Conservation (phyloP, 2,888 invertebrate species). For the Embidobia sp. region DNA sequence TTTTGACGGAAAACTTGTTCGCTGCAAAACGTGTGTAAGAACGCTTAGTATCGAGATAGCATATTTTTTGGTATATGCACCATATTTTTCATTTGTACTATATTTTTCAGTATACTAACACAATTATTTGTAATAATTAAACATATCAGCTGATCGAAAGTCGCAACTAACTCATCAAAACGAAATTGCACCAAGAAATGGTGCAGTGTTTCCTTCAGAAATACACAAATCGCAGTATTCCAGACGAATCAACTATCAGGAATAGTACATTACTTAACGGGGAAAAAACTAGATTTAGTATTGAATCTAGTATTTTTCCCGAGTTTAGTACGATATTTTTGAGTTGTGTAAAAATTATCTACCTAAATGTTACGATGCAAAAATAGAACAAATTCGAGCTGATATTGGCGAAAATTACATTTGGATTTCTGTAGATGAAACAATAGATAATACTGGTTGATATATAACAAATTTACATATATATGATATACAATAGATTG, state of each 20-base stretch:
- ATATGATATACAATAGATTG: constrained; percentile 12
- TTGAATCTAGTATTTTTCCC: too few species aligned
- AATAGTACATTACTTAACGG: too few species aligned
- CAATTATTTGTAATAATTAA: too few species aligned
- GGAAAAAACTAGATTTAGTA: too few species aligned
- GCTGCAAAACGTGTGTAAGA: too few species aligned
- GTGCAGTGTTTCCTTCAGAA: neutral
- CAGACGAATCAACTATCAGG: constrained; percentile 53
- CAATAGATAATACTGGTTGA: constrained; percentile 11
- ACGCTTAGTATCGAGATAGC: too few species aligned
- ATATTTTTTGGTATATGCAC: too few species aligned
- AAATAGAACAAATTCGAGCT: constrained; percentile 37
- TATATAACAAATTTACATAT: constrained; percentile 31
- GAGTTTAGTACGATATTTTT: too few species aligned
- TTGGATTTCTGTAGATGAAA: constrained; percentile 47
- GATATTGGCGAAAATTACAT: constrained; percentile 57
- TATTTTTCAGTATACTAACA: too few species aligned
- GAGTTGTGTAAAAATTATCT: constrained; percentile 61
- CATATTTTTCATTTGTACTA: too few species aligned
- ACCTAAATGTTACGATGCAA: constrained; percentile 27
- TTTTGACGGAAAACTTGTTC: too few species aligned
- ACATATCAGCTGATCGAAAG: neutral
- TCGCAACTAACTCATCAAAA: neutral
- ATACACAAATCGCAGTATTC: neutral
- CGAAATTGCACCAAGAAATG: neutral